Base-by-base conservation (phyloP, 2,888 invertebrate genomes). In the Gibbula magus region DNA sequence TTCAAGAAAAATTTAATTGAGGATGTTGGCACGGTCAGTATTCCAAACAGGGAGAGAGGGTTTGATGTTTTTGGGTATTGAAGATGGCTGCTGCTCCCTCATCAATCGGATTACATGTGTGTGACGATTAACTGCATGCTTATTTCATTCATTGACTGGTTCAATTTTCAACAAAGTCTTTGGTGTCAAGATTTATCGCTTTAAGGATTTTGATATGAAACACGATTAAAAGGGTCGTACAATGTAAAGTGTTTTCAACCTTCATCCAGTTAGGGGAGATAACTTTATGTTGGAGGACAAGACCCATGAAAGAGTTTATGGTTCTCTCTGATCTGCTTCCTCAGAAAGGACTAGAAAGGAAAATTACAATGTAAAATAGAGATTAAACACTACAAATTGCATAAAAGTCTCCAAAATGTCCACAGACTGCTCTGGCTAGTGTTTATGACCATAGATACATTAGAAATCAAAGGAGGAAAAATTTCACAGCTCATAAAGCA, bases 351-450 rank as follows among this genome's bases (percentile, higher is more conserved):
- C 32, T 35, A 70, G 70, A 70, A 70, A 70, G 70, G 70, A 70
- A 39, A 32, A 70, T 70, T 70, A 70, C 35, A 70, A 70, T 70
- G 70, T 70, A 70, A 70, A 70, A 70, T 70, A 70, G 70, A 70
- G 70, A 70, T 70, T 70, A 70, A 70, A 29, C 70, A 70, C 70
- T 70, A 70, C 70, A 70, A 35, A 70, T 70, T 70, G 70, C 39
- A 70, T 70, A 70, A 70, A 70, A 70, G 70, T 70, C 70, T 70
- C 70, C 70, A 70, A 70, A 70, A 70, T 70, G 70, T 70, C 70
- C 70, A 70, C 70, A 70, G 70, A 35, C 70, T 20, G 70, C 20
- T n/a, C 70, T 39, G 32, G 20, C 70, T 39, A 70, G 70, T 70
- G 70, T 70, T 70, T 70, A 70, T 70, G 70, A 70, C 70, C 35